Evolutionary conservation across 2,113 vertebrate species (phyloP).

Genomic region (Caranx ignobilis): DNA sequence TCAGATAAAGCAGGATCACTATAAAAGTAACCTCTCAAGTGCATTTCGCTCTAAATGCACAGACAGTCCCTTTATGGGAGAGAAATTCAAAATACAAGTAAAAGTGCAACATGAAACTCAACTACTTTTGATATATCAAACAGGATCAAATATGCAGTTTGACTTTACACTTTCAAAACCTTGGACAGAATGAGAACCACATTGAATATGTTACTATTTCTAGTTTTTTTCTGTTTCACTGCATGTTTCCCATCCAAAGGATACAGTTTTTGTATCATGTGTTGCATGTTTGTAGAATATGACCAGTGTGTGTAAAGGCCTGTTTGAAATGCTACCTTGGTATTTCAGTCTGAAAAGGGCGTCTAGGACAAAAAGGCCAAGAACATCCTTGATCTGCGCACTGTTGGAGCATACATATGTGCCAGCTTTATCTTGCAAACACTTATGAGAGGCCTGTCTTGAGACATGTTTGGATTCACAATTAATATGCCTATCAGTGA

Average conservation of each 20-base stretch:
- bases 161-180: neutral
- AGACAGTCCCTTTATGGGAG: neutral
- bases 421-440: neutral
- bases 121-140: conserved; percentile 10
- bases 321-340: conserved; percentile 44
- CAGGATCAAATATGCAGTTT: neutral
- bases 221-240: neutral
- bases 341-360: conserved; percentile 56
- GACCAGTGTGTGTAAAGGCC: conserved; percentile 24
- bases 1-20: conserved; percentile 15
- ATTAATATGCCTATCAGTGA: neutral
- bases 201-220: neutral
- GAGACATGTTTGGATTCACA: neutral
- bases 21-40: conserved; percentile 20
- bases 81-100: conserved; percentile 6
- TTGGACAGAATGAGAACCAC: neutral
- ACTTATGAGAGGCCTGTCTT: neutral
- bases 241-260: neutral
- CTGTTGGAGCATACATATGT: neutral
- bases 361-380: conserved; percentile 39
- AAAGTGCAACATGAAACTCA: conserved; percentile 4
- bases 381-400: neutral
- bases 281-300: conserved; percentile 27
- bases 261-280: neutral
- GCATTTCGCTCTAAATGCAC: neutral